phyloP scores from a whole-genome alignment of 2,113 vertebrate genomes.

The Solea senegalensis region DNA sequence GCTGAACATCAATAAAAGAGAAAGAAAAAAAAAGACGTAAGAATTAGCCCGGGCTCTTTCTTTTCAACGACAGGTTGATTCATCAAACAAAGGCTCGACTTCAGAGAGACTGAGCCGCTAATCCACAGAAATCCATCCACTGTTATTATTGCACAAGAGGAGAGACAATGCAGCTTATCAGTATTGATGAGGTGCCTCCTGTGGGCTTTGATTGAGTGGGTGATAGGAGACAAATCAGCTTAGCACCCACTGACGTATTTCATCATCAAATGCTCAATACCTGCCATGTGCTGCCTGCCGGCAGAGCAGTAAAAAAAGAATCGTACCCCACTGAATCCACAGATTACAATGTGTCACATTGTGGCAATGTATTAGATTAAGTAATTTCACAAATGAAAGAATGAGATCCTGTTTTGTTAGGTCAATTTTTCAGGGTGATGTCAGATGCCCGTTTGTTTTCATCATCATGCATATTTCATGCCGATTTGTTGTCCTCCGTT shows the following conservation, averaged over 20 bases:
- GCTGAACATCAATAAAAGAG: no score
- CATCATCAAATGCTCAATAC: slow-evolving; percentile 23
- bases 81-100: slow-evolving; percentile 10
- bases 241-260: slow-evolving; percentile 10
- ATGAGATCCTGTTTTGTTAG: not conserved
- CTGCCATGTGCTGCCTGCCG: slow-evolving; percentile 14
- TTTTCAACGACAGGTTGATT: not conserved
- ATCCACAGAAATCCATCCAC: slow-evolving; percentile 29
- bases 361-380: not conserved
- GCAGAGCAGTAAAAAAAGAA: not conserved
- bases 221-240: slow-evolving; percentile 40
- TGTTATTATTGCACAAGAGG: slow-evolving; percentile 9
- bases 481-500: slow-evolving; percentile 12
- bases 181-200: slow-evolving; percentile 37
- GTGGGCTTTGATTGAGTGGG: slow-evolving; percentile 25
- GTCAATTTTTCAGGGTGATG: not conserved
- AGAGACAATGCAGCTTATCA: slow-evolving; percentile 23
- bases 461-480: slow-evolving; percentile 26
- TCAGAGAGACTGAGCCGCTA: slow-evolving; percentile 6
- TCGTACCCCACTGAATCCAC: no score
- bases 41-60: no score
- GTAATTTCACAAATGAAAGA: not conserved
- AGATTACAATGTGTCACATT: not conserved
- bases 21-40: no score
- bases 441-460: not conserved